Evolutionary conservation across 2,888 invertebrate genomes (phyloP).

Genomic region (Arctia plantaginis): DNA sequence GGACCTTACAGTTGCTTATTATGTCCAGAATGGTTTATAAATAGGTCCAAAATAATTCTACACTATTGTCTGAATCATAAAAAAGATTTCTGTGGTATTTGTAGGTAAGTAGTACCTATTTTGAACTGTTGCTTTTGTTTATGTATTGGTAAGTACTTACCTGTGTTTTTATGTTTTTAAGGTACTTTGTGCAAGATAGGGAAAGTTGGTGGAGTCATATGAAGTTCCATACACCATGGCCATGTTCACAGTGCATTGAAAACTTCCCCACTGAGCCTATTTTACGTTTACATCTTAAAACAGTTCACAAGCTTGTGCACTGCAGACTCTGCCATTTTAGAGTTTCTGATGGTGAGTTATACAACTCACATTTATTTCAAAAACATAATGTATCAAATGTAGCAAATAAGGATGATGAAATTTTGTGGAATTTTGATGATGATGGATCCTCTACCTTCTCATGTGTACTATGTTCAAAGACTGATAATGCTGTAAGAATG

Average conservation of each 20-base stretch:
- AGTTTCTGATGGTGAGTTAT: constrained; percentile 72
- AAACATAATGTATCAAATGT: constrained; percentile 77
- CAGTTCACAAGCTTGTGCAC: constrained; percentile 73
- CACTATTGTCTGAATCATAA: constrained; percentile 84
- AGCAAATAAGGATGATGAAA: constrained; percentile 64
- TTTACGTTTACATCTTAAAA: constrained; percentile 70
- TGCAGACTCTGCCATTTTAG: constrained; percentile 80
- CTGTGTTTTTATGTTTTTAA: constrained; percentile 49
- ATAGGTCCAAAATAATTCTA: constrained; percentile 77
- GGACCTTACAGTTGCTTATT: constrained; percentile 82
- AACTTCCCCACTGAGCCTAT: constrained; percentile 68
- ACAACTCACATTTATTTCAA: constrained; percentile 73
- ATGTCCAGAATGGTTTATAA: constrained; percentile 82
- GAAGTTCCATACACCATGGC: constrained; percentile 80
- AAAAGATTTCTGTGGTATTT: constrained; percentile 83
- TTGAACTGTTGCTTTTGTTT: background rate
- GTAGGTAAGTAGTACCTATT: constrained; percentile 66
- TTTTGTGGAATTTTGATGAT: constrained; percentile 73
- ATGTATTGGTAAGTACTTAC: background rate
- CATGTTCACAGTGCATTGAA: constrained; percentile 79
- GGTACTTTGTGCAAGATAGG: constrained; percentile 79
- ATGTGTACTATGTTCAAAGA: constrained; percentile 75
- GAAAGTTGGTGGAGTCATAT: constrained; percentile 72
- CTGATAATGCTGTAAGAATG: constrained; percentile 61
- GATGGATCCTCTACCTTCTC: constrained; percentile 67